phyloP scores from a whole-genome alignment of 1,140 invertebrate species.

The Hestina assimilis region DNA sequence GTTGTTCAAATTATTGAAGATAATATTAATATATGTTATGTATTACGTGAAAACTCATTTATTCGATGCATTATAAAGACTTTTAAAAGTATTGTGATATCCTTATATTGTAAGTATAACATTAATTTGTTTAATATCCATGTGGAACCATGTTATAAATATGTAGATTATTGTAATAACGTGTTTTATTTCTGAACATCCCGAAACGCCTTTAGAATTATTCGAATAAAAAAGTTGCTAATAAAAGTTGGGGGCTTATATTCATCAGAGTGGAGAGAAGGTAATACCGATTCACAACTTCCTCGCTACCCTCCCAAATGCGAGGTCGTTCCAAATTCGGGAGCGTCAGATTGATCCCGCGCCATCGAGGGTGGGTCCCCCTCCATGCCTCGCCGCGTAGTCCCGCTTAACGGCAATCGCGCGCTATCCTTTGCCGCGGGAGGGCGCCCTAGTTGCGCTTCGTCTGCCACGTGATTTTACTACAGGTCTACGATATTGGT shows the following conservation, averaged over 20 bases:
- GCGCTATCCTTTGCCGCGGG: slow-evolving; percentile 66
- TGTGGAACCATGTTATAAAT: slow-evolving; percentile 60
- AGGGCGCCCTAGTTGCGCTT: slow-evolving; percentile 24
- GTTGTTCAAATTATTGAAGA: not conserved
- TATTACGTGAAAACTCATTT: slow-evolving; percentile 19
- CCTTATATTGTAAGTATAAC: slow-evolving; percentile 57
- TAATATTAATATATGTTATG: not conserved
- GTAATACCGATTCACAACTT: slow-evolving; percentile 23
- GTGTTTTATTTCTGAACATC: slow-evolving; percentile 47
- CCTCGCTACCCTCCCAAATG: slow-evolving; percentile 27
- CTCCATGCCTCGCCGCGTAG: slow-evolving; percentile 41
- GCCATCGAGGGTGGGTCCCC: slow-evolving; percentile 50
- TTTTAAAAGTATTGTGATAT: slow-evolving; percentile 74
- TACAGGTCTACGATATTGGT: slow-evolving; percentile 1
- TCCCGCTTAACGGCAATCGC: slow-evolving; percentile 56
- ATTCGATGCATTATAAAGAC: slow-evolving; percentile 46
- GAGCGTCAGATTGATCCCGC: slow-evolving; percentile 63
- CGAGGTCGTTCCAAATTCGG: slow-evolving; percentile 40
- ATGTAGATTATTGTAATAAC: slow-evolving; percentile 42
- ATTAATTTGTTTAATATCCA: slow-evolving; percentile 47
- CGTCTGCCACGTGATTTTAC: slow-evolving; percentile 1
- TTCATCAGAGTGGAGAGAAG: slow-evolving; percentile 18
- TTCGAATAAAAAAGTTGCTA: slow-evolving; percentile 10
- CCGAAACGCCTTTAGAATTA: slow-evolving; percentile 4
- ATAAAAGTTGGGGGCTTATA: slow-evolving; percentile 19